Evolutionary conservation across 2,113 vertebrate species (phyloP).

Genomic region (Tupaia chinensis): DNA sequence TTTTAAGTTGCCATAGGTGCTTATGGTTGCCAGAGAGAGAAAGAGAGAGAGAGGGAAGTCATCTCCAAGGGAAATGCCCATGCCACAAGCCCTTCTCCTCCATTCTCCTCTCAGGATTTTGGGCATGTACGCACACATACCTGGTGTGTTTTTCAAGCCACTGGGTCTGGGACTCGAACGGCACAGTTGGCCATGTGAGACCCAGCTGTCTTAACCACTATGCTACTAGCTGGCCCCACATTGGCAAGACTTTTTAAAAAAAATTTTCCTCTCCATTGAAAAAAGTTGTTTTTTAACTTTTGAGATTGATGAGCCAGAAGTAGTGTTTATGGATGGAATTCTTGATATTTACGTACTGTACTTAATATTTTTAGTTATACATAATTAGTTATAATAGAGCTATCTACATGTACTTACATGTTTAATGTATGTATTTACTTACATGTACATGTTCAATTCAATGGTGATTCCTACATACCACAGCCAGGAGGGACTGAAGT

Average conservation of each 20-base stretch:
- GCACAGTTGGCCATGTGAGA: too few species aligned
- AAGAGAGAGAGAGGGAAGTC: too few species aligned
- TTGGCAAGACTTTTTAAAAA: not conserved
- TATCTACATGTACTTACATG: not conserved
- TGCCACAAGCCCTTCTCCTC: too few species aligned
- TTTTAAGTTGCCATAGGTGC: too few species aligned
- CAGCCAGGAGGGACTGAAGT: slow-evolving; percentile 75
- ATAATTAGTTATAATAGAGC: not conserved
- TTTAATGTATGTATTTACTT: not conserved
- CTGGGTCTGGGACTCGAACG: too few species aligned
- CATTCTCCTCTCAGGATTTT: too few species aligned
- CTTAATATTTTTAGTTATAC: not conserved
- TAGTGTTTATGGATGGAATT: not conserved
- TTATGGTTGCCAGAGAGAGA: too few species aligned
- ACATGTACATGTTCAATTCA: not conserved
- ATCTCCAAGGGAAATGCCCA: too few species aligned
- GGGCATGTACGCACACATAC: too few species aligned
- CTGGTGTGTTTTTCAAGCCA: too few species aligned
- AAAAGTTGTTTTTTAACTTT: not conserved
- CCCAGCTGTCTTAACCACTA: too few species aligned
- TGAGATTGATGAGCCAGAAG: not conserved
- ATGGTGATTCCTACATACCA: slow-evolving; percentile 81
- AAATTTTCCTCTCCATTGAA: not conserved
- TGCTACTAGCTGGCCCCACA: not conserved
- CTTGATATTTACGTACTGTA: not conserved